These are phyloP conservation scores for Dynastes hyllus DNA, from an alignment of 2,888 invertebrate genomes.

Conservation along the genomic window DNA sequence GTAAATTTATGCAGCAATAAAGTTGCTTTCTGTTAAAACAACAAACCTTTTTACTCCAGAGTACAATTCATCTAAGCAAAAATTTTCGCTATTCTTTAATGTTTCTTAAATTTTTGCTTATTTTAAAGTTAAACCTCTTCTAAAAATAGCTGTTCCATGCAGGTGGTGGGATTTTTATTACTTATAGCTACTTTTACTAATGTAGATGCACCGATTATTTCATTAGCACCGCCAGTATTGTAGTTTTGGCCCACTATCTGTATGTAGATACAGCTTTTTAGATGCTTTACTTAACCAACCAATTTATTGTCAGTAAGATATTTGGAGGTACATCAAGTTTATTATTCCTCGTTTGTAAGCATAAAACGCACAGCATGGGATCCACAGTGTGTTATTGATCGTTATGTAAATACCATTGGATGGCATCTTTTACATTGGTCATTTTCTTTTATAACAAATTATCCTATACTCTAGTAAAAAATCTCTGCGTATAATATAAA, in stretches of 20 bases:
- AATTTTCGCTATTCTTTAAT: conserved; percentile 24
- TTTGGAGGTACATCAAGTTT: background rate
- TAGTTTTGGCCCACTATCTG: conserved; percentile 62
- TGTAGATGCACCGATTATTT: conserved; percentile 49
- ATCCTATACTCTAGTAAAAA: background rate
- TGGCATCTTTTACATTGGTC: too few species aligned
- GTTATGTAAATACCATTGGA: too few species aligned
- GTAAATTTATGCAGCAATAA: conserved; percentile 67
- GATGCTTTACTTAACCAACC: conserved; percentile 51
- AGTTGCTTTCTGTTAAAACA: conserved; percentile 68
- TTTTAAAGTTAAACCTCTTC: conserved; percentile 55
- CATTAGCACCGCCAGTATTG: conserved; percentile 53
- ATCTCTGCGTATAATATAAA: background rate
- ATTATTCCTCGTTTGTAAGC: background rate
- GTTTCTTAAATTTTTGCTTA: conserved; percentile 37
- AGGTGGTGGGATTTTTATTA: conserved; percentile 65
- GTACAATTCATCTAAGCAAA: conserved; percentile 42
- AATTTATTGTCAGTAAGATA: background rate
- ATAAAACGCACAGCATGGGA: background rate
- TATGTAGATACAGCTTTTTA: conserved; percentile 67
- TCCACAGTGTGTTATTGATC: background rate
- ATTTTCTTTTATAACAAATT: too few species aligned
- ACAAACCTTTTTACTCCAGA: conserved; percentile 48
- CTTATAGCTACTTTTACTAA: conserved; percentile 48
- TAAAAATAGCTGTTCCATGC: conserved; percentile 71